A percentile compares a stretch with the other conserved stretches of the same genome.
These are phyloP conservation scores for Labia minor DNA, from an alignment of 2,888 invertebrate species.

Conservation along the genomic window DNA sequence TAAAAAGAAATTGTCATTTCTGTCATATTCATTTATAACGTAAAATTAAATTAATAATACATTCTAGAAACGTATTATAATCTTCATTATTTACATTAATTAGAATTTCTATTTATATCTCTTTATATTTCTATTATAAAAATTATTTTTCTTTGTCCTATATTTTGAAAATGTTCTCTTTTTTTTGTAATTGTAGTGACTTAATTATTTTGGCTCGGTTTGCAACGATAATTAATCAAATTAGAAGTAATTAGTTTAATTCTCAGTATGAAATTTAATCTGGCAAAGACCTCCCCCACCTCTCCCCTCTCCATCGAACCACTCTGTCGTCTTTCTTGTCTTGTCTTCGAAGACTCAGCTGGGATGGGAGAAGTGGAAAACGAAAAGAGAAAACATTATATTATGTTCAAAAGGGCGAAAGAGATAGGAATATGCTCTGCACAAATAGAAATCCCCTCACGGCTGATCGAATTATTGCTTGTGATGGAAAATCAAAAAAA, in stretches of 20 bases:
- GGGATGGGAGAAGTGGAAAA: not conserved
- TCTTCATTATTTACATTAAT: no score
- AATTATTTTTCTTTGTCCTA: not conserved
- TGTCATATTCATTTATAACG: no score
- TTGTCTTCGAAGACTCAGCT: no score
- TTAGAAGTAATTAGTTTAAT: slow-evolving; percentile 13
- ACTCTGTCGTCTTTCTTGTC: not conserved
- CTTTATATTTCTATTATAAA: no score
- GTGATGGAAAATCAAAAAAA: not conserved
- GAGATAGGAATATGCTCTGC: not conserved
- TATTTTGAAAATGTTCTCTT: not conserved
- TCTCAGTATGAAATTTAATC: slow-evolving; percentile 8
- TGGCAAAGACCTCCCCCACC: not conserved
- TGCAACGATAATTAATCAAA: slow-evolving; percentile 13
- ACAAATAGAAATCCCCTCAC: slow-evolving; percentile 13
- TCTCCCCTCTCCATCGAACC: not conserved
- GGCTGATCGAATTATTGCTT: slow-evolving; percentile 13
- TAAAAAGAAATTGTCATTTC: no score
- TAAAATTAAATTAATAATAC: no score
- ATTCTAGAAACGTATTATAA: no score
- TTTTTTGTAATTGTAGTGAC: not conserved
- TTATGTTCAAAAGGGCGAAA: not conserved
- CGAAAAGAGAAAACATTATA: slow-evolving; percentile 1
- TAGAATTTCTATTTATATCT: no score
- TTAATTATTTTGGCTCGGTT: slow-evolving; percentile 13